Evolutionary conservation across 2,797 vertebrate genomes (phyloP), one percentile per base, ranked within the genome.

Genomic region (Antennarius maculatus): DNA sequence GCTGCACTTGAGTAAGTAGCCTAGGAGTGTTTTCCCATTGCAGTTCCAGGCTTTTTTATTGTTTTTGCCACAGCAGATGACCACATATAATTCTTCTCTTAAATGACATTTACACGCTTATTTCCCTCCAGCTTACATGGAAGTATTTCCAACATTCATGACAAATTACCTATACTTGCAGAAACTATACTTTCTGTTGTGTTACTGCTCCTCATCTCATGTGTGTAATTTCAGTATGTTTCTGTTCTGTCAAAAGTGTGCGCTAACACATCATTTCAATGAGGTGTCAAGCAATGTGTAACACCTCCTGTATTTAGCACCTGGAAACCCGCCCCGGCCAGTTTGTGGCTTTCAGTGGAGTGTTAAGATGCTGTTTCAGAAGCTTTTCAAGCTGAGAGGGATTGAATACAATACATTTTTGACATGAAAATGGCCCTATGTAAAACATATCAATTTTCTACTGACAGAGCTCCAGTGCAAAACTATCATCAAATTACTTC

Each of bases 381-480:
- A 16, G 45, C 31, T 71, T 59, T 55, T 63, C 42, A 50, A 54
- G 18, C 42, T 65, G n/a, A 74, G 29, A 72, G 13, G 51, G 53
- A 47, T 6, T 9, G 3, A 74, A 42, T 60, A 31, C 48, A 13
- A 16, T 42, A 13, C 0, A 9, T 57, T 77, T 77, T 54, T 63
- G 55, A 18, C 47, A 46, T 39, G 23, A 70, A 53, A 42, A 69
- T 48, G 27, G 17, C 39, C n/a, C 4, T 1, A 12, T 63, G 2
- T 53, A 3, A 47, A 43, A 53, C 10, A 16, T 14, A 53, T 56
- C 2, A n/a, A 48, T 31, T 34, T 0, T 7, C 43, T 14, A 29
- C 31, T 69, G 43, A 71, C 72, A 74, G 67, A 60, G 16, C 62
- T 81, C 49, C 62, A 82, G 68, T 76, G 48, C 74, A 76, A 71